Evolutionary conservation across 2,888 invertebrate genomes (phyloP), one percentile per base, ranked within the genome.

Genomic region (Yponomeuta cagnagella): DNA sequence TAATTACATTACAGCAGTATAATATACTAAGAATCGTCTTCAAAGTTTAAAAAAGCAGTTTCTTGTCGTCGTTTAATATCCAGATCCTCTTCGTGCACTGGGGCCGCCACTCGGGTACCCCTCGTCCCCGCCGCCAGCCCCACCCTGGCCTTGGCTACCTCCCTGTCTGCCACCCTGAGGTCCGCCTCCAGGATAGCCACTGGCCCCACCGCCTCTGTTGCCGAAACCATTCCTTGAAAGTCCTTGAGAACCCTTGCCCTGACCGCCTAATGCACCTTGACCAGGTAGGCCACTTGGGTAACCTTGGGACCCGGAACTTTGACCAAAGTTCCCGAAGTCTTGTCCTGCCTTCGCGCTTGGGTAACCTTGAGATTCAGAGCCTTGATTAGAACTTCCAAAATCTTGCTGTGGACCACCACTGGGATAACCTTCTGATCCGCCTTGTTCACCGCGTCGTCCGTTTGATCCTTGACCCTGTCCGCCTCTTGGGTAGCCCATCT

Each of bases 41-140:
- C 52, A 10, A 9, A 52, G 52, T 15, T 15, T 43, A 43, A 43
- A 37, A 37, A 6, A 43, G 43, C 43, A 43, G 52, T 58, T 15
- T 12, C 3, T 12, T 58, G 12, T 58, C 15, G 15, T 58, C 8
- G 43, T 68, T 85, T 75, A 92, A 75, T 86, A 92, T 71, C 92
- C 92, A 3, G 90, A 87, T n/a, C 92, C 92, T 70, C 88, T 80
- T 1, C 80, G 85, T 1, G 91, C 92, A 70, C 77, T 82, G 0
- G 92, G 92, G 10, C 86, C 87, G 65, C 91, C 90, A 43, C 87
- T 87, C 1, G 90, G 87, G 72, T 90, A 90, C 0, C 90, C 90
- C 37, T 87, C 83, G 31, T 81, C 79, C 6, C 79, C 82, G 63
- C 79, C 78, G 10, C 73, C 71, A 31, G 33, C 30, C 52, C 52